These are phyloP conservation scores for Falco peregrinus DNA, from an alignment of 2,797 vertebrate species.

Conservation along the genomic window DNA sequence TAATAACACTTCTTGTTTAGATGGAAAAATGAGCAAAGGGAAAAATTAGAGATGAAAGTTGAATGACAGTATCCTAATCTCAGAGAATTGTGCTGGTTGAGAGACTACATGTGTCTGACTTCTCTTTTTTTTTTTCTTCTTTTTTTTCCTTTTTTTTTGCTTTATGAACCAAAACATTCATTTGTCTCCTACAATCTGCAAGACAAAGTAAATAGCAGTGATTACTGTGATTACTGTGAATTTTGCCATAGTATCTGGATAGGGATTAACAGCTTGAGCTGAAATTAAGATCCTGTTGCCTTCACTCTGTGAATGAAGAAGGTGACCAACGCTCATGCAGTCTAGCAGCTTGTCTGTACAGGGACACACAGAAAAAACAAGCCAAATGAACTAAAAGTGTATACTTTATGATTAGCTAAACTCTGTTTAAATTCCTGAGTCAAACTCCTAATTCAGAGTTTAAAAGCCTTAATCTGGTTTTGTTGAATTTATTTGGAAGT, in stretches of 20 bases:
- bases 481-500: neutral
- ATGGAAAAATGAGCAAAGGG: conserved; percentile 64
- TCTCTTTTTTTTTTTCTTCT: neutral
- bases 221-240: neutral
- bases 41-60: conserved; percentile 70
- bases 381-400: neutral
- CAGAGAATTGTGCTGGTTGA: conserved; percentile 22
- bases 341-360: neutral
- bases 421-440: neutral
- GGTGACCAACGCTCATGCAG: neutral
- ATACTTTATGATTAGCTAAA: neutral
- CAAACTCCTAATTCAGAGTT: neutral
- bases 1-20: conserved; percentile 44
- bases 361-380: neutral
- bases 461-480: neutral
- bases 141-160: too few species aligned
- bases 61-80: conserved; percentile 60
- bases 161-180: neutral
- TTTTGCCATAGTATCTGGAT: neutral
- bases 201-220: neutral
- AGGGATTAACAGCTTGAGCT: neutral
- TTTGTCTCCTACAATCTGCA: neutral
- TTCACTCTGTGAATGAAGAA: neutral
- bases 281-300: neutral
- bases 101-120: neutral